phyloP scores from a whole-genome alignment of 2,113 vertebrate species.

The Bettongia penicillata region DNA sequence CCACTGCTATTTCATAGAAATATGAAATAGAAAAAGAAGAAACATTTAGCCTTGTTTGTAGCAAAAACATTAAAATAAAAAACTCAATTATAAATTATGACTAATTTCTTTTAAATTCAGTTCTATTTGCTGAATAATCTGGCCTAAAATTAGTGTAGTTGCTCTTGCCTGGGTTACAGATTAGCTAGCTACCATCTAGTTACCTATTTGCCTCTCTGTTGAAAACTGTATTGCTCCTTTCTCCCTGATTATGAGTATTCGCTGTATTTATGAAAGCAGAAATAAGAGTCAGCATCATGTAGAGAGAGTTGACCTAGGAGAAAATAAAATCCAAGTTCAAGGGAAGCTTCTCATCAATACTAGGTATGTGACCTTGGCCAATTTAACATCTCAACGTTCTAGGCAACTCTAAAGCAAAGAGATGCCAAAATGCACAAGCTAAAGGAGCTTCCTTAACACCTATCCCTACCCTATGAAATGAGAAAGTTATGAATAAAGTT shows the following conservation, averaged over 20 bases:
- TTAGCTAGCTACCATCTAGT: background rate
- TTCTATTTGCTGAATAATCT: conserved; percentile 36
- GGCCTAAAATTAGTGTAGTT: conserved; percentile 60
- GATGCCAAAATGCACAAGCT: background rate
- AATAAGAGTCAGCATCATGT: background rate
- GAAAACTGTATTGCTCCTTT: background rate
- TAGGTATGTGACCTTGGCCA: background rate
- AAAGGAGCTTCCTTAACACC: background rate
- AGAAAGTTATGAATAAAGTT: background rate
- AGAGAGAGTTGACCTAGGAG: background rate
- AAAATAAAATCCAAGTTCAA: background rate
- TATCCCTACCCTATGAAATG: background rate
- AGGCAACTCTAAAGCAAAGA: background rate
- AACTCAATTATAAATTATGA: background rate
- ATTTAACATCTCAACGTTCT: background rate
- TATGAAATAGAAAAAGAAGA: conserved; percentile 8
- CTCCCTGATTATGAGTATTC: background rate
- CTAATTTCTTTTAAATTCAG: conserved; percentile 35
- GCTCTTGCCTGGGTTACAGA: background rate
- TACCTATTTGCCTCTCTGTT: background rate
- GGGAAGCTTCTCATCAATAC: background rate
- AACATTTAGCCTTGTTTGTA: conserved; percentile 7
- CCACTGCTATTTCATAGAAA: conserved; percentile 33
- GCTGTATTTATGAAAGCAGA: background rate
- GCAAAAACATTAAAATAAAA: conserved; percentile 23